These are phyloP conservation scores for Artibeus jamaicensis DNA, from an alignment of 2,797 vertebrate species.

Conservation along the genomic window DNA sequence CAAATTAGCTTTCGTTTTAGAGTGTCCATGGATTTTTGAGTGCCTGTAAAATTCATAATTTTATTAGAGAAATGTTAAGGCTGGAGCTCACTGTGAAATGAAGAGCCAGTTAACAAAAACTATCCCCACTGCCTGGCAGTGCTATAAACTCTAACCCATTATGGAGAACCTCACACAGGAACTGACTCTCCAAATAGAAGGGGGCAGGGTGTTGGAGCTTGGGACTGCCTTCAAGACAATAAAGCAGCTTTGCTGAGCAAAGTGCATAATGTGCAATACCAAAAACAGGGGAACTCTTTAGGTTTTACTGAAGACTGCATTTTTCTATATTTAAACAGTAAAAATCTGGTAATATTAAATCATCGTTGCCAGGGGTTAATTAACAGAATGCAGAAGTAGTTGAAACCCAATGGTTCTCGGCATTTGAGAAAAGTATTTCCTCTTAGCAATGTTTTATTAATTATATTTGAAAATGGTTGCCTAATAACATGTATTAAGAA, in stretches of 20 bases:
- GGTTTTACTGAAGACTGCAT: slow-evolving; percentile 31
- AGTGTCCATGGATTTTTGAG: not conserved
- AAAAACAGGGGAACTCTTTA: slow-evolving; percentile 62
- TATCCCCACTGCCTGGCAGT: not conserved
- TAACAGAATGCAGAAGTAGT: not conserved
- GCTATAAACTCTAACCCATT: not conserved
- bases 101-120: not conserved
- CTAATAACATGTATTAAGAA: not conserved
- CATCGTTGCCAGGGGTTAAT: not conserved
- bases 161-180: not conserved
- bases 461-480: not conserved
- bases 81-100: not conserved
- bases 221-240: slow-evolving; percentile 29
- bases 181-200: not conserved
- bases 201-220: not conserved
- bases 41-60: slow-evolving; percentile 32
- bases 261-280: slow-evolving; percentile 55
- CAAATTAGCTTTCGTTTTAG: slow-evolving; percentile 30
- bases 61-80: slow-evolving; percentile 3
- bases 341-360: not conserved
- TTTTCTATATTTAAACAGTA: slow-evolving; percentile 20
- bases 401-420: not conserved
- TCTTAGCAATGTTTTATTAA: not conserved
- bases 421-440: not conserved
- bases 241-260: slow-evolving; percentile 68